These are phyloP conservation scores for Zeus faber DNA, from an alignment of 2,113 vertebrate species.

Conservation along the genomic window DNA sequence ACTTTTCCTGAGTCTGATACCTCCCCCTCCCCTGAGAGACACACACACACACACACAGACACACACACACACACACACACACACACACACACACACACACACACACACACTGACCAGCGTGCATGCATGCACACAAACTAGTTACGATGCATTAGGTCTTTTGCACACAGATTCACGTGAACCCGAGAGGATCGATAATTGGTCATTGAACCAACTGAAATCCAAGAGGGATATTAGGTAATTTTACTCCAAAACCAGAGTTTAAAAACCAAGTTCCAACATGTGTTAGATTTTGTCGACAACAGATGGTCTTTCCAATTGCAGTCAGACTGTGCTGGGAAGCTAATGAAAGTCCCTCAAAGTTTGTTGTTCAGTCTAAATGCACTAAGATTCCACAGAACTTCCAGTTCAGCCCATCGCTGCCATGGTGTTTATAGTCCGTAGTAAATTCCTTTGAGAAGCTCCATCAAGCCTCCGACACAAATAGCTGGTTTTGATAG, in stretches of 20 bases:
- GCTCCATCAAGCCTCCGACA: too few relatives aligned
- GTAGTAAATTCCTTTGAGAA: too few relatives aligned
- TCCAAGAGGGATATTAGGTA: not conserved
- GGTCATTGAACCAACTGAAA: not conserved
- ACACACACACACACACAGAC: not conserved
- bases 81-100: not conserved
- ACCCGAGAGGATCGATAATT: not conserved
- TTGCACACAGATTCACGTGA: too few relatives aligned
- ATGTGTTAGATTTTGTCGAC: not conserved
- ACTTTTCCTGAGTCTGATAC: not conserved
- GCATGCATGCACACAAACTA: conserved; percentile 33
- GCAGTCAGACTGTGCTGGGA: not conserved
- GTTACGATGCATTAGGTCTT: conserved; percentile 13
- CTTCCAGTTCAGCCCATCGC: not conserved
- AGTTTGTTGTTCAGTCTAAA: not conserved
- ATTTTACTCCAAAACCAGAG: not conserved
- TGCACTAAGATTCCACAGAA: not conserved
- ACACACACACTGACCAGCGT: conserved; percentile 17
- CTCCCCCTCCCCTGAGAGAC: not conserved
- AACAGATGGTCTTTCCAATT: not conserved
- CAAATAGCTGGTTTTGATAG: too few relatives aligned
- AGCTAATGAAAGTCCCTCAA: not conserved
- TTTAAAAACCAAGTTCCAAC: not conserved
- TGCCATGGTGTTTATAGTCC: too few relatives aligned
- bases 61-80: not conserved